Conservation (phyloP, 1,140 invertebrate genomes). For the Diploscapter pachys region DNA sequence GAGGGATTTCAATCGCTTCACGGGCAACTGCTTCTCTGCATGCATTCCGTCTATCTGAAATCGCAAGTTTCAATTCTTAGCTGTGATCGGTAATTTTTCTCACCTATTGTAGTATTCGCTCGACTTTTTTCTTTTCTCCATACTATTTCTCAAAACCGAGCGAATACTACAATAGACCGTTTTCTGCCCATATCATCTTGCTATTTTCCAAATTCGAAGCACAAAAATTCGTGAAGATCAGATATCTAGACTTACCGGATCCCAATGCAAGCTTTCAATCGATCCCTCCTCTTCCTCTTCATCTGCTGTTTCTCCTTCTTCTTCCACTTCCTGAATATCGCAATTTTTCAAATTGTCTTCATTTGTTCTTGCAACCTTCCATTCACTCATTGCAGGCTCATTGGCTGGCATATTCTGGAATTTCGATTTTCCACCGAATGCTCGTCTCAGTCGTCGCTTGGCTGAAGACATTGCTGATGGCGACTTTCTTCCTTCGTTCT, state of each 20-base stretch:
- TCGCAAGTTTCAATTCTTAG: neutral
- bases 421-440: conserved; percentile 30
- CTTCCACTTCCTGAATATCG: conserved; percentile 21
- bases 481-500: conserved; percentile 28
- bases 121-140: no score
- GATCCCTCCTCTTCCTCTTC: conserved; percentile 33
- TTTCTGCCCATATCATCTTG: neutral
- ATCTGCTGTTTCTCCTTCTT: conserved; percentile 31
- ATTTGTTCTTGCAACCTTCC: conserved; percentile 12
- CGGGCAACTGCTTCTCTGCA: conserved; percentile 39
- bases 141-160: no score
- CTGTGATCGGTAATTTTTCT: neutral
- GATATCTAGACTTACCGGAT: conserved; percentile 22
- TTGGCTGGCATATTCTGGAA: neutral
- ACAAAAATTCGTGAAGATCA: neutral
- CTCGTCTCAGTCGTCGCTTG: conserved; percentile 36
- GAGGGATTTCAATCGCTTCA: conserved; percentile 32
- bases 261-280: conserved; percentile 39
- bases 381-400: conserved; percentile 37
- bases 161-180: neutral
- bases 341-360: no score
- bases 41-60: conserved; percentile 39
- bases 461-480: conserved; percentile 41
- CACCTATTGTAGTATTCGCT: neutral
- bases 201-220: neutral